phyloP scores from a whole-genome alignment of 2,888 invertebrate genomes.

The Colletes collaris region DNA sequence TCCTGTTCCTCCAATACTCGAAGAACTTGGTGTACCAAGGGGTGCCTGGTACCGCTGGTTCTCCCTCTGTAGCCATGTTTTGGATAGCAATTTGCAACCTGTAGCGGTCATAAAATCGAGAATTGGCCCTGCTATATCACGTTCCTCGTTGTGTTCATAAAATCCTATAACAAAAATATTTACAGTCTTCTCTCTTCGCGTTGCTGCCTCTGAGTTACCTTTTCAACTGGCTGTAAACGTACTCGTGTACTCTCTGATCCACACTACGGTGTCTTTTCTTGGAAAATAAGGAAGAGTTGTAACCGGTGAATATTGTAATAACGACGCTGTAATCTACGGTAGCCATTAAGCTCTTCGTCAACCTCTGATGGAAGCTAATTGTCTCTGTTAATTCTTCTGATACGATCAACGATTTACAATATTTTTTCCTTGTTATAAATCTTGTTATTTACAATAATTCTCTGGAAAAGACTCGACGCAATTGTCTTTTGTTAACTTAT shows the following conservation, averaged over 20 bases:
- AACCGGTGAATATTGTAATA: constrained; percentile 18
- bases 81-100: neutral
- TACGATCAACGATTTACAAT: too few species aligned
- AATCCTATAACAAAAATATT: too few species aligned
- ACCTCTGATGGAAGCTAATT: neutral
- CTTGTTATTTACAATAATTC: neutral
- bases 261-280: constrained; percentile 14
- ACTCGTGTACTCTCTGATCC: constrained; percentile 26
- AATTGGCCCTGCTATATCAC: too few species aligned
- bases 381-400: neutral
- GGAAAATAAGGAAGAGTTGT: constrained; percentile 34
- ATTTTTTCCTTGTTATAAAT: neutral
- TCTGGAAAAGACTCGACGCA: neutral
- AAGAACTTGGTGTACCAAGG: constrained; percentile 77
- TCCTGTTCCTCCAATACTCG: constrained; percentile 75
- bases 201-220: constrained; percentile 1
- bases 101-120: constrained; percentile 56
- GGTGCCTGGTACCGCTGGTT: constrained; percentile 32
- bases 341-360: constrained; percentile 4
- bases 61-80: constrained; percentile 62
- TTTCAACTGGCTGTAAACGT: constrained; percentile 4
- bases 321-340: neutral
- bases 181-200: neutral
- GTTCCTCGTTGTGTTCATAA: too few species aligned
- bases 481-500: neutral